phyloP scores from a whole-genome alignment of 1,140 invertebrate genomes.

The Amphibalanus amphitrite region DNA sequence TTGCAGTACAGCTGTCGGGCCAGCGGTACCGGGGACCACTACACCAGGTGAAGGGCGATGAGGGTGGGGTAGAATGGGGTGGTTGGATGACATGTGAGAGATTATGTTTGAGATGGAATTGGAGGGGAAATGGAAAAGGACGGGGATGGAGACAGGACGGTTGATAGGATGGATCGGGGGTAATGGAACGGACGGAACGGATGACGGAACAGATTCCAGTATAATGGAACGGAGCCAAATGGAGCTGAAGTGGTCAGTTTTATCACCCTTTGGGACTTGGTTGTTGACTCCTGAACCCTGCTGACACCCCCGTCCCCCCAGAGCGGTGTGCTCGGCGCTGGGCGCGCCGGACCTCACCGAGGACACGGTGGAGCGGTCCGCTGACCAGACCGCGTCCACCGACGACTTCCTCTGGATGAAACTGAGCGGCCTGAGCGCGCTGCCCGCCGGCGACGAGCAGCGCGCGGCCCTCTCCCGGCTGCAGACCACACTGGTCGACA shows the following conservation, averaged over 20 bases:
- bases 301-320: background rate
- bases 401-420: constrained; percentile 17
- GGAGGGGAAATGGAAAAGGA: no score
- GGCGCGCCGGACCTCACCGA: background rate
- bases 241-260: no score
- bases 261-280: no score
- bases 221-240: no score
- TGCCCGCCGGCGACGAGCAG: background rate
- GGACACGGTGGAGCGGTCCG: constrained; percentile 6
- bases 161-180: no score
- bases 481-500: background rate
- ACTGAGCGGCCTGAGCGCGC: constrained; percentile 11
- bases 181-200: no score
- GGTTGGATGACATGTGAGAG: no score
- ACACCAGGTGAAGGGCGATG: background rate
- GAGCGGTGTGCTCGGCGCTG: background rate
- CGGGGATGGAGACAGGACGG: no score
- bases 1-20: background rate
- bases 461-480: background rate
- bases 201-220: no score
- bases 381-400: constrained; percentile 11
- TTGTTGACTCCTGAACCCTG: no score
- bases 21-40: background rate
- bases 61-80: no score
- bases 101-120: no score